phyloP scores from a whole-genome alignment of 1,140 invertebrate genomes.

The Heliconius nattereri region DNA sequence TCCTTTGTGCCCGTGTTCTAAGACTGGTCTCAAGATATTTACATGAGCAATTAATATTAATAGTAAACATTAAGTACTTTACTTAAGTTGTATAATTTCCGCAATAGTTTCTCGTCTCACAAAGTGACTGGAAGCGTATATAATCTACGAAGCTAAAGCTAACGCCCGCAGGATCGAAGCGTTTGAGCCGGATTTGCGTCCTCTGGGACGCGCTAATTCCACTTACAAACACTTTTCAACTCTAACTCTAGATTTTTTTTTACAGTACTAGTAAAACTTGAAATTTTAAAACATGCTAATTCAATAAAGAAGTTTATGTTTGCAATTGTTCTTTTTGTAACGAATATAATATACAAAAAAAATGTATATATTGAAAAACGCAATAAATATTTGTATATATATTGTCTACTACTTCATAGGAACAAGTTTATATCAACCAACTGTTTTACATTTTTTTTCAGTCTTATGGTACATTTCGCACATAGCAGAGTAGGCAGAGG shows the following conservation, averaged over 20 bases:
- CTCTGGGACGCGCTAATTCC: conserved; percentile 31
- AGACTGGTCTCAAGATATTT: background rate
- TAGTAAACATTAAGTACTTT: background rate
- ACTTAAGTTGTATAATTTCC: background rate
- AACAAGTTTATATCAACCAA: background rate
- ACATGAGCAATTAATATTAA: background rate
- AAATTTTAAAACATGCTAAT: background rate
- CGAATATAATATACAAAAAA: too few species aligned
- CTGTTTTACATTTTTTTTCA: background rate
- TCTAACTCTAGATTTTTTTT: background rate
- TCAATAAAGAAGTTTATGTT: background rate
- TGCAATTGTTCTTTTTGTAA: background rate
- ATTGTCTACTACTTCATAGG: too few species aligned
- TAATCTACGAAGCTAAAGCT: conserved; percentile 36
- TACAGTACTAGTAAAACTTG: background rate
- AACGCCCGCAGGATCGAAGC: conserved; percentile 27
- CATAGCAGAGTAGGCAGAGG: too few species aligned
- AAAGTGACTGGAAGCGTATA: conserved; percentile 34
- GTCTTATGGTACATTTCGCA: too few species aligned
- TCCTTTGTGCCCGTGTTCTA: too few species aligned
- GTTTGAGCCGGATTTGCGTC: conserved; percentile 41
- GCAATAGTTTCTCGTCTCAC: conserved; percentile 22
- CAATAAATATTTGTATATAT: too few species aligned
- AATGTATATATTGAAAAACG: too few species aligned
- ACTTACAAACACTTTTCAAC: conserved; percentile 36